Conservation (phyloP, 2,888 invertebrate genomes). For the Trachelus stipa region DNA sequence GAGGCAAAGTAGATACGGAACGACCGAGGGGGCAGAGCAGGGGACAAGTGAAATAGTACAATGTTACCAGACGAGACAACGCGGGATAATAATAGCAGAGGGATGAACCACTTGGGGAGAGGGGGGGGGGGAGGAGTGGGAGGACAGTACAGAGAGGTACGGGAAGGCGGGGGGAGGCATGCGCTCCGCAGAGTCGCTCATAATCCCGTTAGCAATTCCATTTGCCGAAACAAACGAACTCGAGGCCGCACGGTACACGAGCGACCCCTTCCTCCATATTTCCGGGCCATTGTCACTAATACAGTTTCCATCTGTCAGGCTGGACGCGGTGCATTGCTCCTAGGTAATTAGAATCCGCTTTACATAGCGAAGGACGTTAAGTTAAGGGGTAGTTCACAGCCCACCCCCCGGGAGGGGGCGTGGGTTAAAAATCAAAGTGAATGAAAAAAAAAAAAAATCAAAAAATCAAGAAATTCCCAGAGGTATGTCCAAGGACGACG, state of each 20-base stretch:
- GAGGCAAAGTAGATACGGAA: neutral
- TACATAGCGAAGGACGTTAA: neutral
- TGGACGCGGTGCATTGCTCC: constrained; percentile 13
- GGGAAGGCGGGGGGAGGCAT: neutral
- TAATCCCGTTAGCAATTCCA: constrained; percentile 50
- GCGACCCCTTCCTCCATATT: constrained; percentile 28
- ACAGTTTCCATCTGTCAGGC: constrained; percentile 32
- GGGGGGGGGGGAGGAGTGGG: neutral
- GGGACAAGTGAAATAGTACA: neutral
- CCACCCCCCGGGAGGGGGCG: neutral
- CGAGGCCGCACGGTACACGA: constrained; percentile 35
- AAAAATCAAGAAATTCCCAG: too few species aligned
- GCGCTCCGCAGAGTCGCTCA: constrained; percentile 27
- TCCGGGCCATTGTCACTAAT: constrained; percentile 42
- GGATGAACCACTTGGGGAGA: neutral
- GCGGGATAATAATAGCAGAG: neutral
- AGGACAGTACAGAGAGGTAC: neutral
- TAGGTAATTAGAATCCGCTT: neutral
- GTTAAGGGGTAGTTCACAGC: neutral
- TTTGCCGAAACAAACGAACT: constrained; percentile 53
- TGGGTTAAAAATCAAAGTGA: neutral
- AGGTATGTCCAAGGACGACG: neutral
- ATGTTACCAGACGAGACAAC: neutral
- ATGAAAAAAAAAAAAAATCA: neutral
- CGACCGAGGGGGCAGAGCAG: neutral